Evolutionary conservation across 2,113 vertebrate genomes (phyloP), one percentile per base, ranked within the genome.

Genomic region (Odocoileus virginianus): DNA sequence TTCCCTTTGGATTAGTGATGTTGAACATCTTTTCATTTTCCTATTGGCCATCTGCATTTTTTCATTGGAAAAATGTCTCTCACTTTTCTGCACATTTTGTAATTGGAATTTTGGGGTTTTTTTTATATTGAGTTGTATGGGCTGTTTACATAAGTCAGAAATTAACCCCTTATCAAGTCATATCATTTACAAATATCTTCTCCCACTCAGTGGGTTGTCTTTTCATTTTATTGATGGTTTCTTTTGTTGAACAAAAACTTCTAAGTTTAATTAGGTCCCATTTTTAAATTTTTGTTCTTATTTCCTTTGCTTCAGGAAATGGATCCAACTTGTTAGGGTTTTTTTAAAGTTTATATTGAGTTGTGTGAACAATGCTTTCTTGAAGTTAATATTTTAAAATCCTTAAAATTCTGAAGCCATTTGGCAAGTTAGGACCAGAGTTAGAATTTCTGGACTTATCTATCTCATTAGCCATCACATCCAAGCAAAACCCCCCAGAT

Each of bases 361-460:
- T 81, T 81, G 16, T 21, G 52, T 52, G 30, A 52, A 45, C 4
- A 3, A 8, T 50, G 36, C 13, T 58, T 88, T 76, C 89, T 95
- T 55, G 12, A 95, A 54, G 74, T 57, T 52, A 28, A 45, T 27
- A 55, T 74, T 94, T 94, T 67, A 28, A 92, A 84, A 83, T 28
- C 36, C 33, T 7, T 82, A 57, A 92, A 23, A 16, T 60, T 83
- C 45, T 79, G 57, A 54, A 91, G 16, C 28, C 71, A 87, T 89
- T 81, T 45, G 88, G 1, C 89, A 93, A 17, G 7, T 61, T 16
- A 27, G 17, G 55, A 54, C 4, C 88, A 85, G 33, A 57, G 40
- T 36, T 91, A 95, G 93, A 95, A 83, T 47, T 47, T 67, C 9
- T 21, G 79, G 84, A 30, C 19, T 76, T 86, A 88, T 98, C 33